These are phyloP conservation scores for Narcine bancroftii DNA, from an alignment of 2,113 vertebrate genomes.

Conservation along the genomic window DNA sequence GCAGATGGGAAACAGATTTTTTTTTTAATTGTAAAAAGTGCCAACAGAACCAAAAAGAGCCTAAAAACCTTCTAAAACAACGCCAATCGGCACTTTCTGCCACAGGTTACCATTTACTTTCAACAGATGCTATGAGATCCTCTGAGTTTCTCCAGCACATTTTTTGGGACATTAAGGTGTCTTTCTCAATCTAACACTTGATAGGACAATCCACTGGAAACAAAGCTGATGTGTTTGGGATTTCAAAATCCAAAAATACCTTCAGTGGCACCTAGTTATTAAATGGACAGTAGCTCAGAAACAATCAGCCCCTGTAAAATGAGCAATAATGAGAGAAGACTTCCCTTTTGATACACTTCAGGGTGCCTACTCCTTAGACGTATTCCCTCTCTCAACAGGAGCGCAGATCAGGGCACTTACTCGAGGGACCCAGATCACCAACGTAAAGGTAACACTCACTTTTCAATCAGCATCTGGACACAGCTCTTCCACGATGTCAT, in stretches of 20 bases:
- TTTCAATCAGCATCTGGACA: conserved; percentile 92
- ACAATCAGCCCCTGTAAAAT: not conserved
- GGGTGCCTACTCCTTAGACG: not conserved
- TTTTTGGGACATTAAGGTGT: too few relatives aligned
- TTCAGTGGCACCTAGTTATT: not conserved
- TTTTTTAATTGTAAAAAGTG: too few relatives aligned
- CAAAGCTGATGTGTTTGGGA: not conserved
- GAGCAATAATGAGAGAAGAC: not conserved
- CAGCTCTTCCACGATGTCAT: conserved; percentile 98
- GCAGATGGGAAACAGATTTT: too few relatives aligned
- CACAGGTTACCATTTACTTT: too few relatives aligned
- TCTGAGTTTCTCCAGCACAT: too few relatives aligned
- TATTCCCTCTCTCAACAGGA: not conserved
- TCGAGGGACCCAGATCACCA: not conserved
- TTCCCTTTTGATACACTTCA: not conserved
- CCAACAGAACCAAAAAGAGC: too few relatives aligned
- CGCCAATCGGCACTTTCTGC: too few relatives aligned
- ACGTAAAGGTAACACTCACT: conserved; percentile 62
- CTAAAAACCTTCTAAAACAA: too few relatives aligned
- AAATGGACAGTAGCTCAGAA: not conserved
- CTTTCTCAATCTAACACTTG: not conserved
- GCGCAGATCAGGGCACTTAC: not conserved
- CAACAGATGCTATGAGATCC: too few relatives aligned
- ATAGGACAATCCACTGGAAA: not conserved
- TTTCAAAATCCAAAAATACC: not conserved